Evolutionary conservation across 1,140 invertebrate species (phyloP).

Genomic region (Aricia agestis): DNA sequence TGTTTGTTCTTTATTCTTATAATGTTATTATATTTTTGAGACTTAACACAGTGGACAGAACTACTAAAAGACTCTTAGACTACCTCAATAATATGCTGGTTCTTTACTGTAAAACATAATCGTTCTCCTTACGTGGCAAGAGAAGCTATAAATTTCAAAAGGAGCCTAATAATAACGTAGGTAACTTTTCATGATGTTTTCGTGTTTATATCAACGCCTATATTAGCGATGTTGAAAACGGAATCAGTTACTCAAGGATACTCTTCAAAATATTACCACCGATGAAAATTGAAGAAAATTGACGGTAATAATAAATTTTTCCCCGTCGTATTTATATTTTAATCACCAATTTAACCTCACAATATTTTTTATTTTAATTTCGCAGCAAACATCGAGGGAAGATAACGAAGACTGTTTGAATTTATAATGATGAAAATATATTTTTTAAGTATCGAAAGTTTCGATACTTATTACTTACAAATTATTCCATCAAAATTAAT

Average conservation of each 20-base stretch:
- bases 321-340: not conserved
- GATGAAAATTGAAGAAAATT: not conserved
- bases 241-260: not conserved
- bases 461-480: no score
- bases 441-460: not conserved
- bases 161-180: no score
- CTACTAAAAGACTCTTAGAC: not conserved
- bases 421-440: constrained; percentile 1
- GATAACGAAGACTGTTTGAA: not conserved
- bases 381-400: not conserved
- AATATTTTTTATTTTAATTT: not conserved
- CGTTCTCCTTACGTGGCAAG: no score
- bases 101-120: no score
- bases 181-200: no score
- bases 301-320: not conserved
- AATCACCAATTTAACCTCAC: not conserved
- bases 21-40: not conserved
- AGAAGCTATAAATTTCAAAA: no score
- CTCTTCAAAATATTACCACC: not conserved
- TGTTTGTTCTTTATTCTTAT: not conserved
- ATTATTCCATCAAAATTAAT: no score
- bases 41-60: no score
- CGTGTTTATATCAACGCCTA: not conserved
- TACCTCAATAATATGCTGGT: no score
- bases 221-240: not conserved